Evolutionary conservation across 2,888 invertebrate genomes (phyloP).

Genomic region (Pogonocherus hispidulus): DNA sequence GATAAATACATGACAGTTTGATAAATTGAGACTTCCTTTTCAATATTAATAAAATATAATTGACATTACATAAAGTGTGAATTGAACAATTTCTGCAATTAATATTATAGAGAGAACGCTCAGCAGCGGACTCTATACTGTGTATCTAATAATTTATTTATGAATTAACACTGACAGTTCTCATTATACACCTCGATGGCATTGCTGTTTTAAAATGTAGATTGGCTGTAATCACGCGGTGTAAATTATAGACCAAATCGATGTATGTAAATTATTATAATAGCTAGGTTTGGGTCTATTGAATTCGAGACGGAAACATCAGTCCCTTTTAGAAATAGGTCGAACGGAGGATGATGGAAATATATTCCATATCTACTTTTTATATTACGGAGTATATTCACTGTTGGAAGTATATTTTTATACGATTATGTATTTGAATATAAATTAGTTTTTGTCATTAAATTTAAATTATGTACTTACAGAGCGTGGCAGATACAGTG

Average conservation of each 20-base stretch:
- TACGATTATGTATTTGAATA: too few relatives aligned
- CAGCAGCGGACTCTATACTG: neutral
- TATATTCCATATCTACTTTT: too few relatives aligned
- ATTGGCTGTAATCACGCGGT: neutral
- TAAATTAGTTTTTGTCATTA: too few relatives aligned
- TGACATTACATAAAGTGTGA: conserved; percentile 32
- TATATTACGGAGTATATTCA: too few relatives aligned
- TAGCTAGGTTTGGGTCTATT: neutral
- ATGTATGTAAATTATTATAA: conserved; percentile 3
- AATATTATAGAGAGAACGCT: conserved; percentile 24
- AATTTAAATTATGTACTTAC: too few relatives aligned
- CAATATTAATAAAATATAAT: conserved; percentile 48
- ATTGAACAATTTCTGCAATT: conserved; percentile 31
- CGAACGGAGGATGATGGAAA: neutral
- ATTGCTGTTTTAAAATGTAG: conserved; percentile 11
- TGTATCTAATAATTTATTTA: conserved; percentile 14
- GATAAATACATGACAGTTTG: conserved; percentile 14
- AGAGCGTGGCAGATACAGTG: too few relatives aligned
- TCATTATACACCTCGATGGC: conserved; percentile 7
- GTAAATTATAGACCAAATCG: neutral
- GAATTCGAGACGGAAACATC: neutral
- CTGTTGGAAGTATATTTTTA: too few relatives aligned
- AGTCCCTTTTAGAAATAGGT: neutral
- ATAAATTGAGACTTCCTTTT: conserved; percentile 49
- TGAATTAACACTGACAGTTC: conserved; percentile 3